Base-by-base conservation (phyloP, 2,113 vertebrate species). In the Oenanthe oenanthe region DNA sequence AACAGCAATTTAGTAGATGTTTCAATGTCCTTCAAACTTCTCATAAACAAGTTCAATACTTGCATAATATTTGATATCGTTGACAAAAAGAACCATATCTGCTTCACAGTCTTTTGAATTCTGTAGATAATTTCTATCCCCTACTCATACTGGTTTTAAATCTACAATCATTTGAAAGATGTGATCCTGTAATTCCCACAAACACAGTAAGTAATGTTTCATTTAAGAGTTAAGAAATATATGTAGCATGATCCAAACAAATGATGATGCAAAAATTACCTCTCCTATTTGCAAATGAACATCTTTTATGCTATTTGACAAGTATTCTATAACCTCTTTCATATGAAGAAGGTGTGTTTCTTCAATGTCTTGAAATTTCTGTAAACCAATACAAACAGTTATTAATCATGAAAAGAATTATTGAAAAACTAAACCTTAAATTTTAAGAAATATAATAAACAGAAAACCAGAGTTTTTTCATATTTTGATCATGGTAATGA, bases 341-440 rank as follows among this genome's bases (percentile, higher is more conserved):
- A 99, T 98, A 80, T 98, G 99, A 87, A 98, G 91, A 66, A 99
- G 97, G 97, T 99, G 99, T 96, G 95, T 98, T 98, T 99, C 98
- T 98, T 99, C 99, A 75, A 99, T 99, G 97, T 98, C 98, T 95
- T 99, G 99, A 98, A 99, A 99, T 98, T 98, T 99, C 99, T 99
- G 95, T 19, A 91, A 93, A 71, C 79, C 32, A 98, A 95, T 66
- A 96, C n/a, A 95, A 86, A 31, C 36, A 92, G 91, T 95, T 89
- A 95, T 51, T 79, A 92, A 31, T 53, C 54, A 86, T 25, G 11
- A 86, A 85, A 80, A 34, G 48, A 87, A 56, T 72, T 63, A 36
- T 31, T 68, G 56, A 79, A 85, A 48, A 66, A 24, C 8, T 66
- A 54, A 66, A 54, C 29, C 34, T 78, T 57, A 51, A 11, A 47